Percentiles rank a stretch among this genome's conserved stretches.
These are phyloP conservation scores for Macrotis lagotis DNA, from an alignment of 2,113 vertebrate genomes.

Conservation along the genomic window DNA sequence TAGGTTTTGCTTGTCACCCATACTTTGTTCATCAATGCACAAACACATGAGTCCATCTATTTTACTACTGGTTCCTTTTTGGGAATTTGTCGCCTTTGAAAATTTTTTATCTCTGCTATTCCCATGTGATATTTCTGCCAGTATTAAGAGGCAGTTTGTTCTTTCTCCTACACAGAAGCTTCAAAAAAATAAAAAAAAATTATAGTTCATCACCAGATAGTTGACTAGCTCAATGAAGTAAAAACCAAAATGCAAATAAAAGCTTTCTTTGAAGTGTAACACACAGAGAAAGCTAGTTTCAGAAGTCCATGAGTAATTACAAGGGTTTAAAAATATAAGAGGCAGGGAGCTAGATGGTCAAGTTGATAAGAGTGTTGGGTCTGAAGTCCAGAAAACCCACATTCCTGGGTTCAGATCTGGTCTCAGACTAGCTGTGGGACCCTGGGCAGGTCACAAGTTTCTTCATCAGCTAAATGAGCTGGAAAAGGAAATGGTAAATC, in stretches of 20 bases:
- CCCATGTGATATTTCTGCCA: background rate
- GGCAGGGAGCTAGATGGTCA: background rate
- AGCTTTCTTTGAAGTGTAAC: background rate
- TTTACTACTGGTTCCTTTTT: background rate
- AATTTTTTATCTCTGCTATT: background rate
- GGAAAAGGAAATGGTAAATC: background rate
- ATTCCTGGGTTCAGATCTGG: background rate
- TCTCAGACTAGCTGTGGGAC: background rate
- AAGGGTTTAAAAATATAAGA: background rate
- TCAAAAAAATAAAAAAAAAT: background rate
- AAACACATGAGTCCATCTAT: background rate
- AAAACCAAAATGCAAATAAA: background rate
- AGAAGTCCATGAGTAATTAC: background rate
- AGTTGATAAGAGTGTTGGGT: background rate
- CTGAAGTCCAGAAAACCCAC: background rate
- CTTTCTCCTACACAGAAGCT: background rate
- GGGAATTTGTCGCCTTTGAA: background rate
- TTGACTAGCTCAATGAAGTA: background rate
- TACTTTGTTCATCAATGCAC: background rate
- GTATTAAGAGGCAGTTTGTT: background rate
- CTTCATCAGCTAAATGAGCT: background rate
- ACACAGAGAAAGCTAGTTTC: background rate
- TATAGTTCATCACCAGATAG: background rate
- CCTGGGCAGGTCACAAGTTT: background rate
- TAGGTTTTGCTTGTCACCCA: background rate